phyloP scores from a whole-genome alignment of 2,113 vertebrate genomes.

The Eleginops maclovinus region DNA sequence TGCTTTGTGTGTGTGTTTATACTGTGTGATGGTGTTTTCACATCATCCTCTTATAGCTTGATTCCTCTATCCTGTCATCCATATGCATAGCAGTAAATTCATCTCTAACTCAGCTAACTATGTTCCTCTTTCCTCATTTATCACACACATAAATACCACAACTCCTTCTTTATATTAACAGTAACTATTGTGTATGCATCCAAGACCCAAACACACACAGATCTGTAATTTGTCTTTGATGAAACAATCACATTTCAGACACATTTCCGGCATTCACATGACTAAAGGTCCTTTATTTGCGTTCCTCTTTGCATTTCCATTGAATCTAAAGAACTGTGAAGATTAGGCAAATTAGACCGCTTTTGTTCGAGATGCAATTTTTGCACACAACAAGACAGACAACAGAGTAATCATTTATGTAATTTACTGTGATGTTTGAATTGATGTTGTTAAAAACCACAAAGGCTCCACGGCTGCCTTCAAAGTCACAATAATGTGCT shows the following conservation, averaged over 20 bases:
- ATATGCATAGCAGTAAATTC: constrained; percentile 19
- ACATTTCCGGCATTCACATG: neutral
- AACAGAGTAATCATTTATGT: constrained; percentile 4
- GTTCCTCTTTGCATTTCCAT: constrained; percentile 4
- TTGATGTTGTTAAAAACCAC: constrained; percentile 20
- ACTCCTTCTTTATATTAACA: constrained; percentile 15
- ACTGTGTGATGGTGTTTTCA: constrained; percentile 16
- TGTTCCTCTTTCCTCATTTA: constrained; percentile 34
- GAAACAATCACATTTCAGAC: constrained; percentile 6
- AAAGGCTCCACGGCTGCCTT: constrained; percentile 13
- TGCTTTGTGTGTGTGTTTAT: constrained; percentile 23
- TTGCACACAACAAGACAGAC: constrained; percentile 6
- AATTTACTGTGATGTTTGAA: constrained; percentile 29
- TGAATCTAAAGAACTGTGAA: constrained; percentile 16
- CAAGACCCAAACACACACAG: constrained; percentile 10
- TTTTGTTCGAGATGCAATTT: constrained; percentile 30
- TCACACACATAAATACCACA: constrained; percentile 18
- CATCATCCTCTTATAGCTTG: constrained; percentile 44
- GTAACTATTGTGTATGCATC: constrained; percentile 10
- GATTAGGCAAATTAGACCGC: constrained; percentile 44
- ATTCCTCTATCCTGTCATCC: constrained; percentile 21
- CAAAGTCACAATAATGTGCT: constrained; percentile 12
- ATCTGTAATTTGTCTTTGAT: neutral
- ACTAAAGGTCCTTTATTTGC: constrained; percentile 1
- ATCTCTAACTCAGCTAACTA: constrained; percentile 31